Conservation (phyloP, 1,140 invertebrate species). For the Danaus plexippus region DNA sequence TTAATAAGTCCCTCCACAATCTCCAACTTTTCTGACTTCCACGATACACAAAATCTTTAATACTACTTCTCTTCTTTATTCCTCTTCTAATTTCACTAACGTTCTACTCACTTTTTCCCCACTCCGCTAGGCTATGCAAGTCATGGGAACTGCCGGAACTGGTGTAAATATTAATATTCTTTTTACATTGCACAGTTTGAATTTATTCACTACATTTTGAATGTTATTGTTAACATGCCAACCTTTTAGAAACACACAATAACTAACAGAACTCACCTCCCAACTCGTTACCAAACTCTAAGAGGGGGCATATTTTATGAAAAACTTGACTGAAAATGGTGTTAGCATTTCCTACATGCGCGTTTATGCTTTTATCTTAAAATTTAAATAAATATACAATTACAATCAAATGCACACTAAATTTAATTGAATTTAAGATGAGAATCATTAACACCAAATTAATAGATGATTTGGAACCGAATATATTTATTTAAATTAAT, state of each 20-base stretch:
- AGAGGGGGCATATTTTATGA: conserved; percentile 26
- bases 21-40: conserved; percentile 10
- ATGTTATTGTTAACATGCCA: conserved; percentile 25
- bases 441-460: too few species aligned
- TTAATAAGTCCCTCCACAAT: conserved; percentile 9
- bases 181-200: conserved; percentile 64
- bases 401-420: too few species aligned
- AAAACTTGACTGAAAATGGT: conserved; percentile 23
- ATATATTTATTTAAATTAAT: too few species aligned
- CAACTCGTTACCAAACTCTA: conserved; percentile 19
- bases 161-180: conserved; percentile 82
- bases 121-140: conserved; percentile 84
- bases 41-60: conserved; percentile 11
- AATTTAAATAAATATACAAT: conserved; percentile 5
- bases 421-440: too few species aligned
- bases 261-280: conserved; percentile 2
- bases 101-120: conserved; percentile 56
- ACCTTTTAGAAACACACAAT: conserved; percentile 30
- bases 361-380: background rate
- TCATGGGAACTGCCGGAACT: conserved; percentile 89
- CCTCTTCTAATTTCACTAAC: conserved; percentile 42
- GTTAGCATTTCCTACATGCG: conserved; percentile 1
- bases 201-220: conserved; percentile 34
- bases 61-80: conserved; percentile 3
- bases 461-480: too few species aligned